Percentiles rank a stretch among this genome's conserved stretches.
Evolutionary conservation across 2,888 invertebrate species (phyloP).

Genomic region (Fragum fragum): DNA sequence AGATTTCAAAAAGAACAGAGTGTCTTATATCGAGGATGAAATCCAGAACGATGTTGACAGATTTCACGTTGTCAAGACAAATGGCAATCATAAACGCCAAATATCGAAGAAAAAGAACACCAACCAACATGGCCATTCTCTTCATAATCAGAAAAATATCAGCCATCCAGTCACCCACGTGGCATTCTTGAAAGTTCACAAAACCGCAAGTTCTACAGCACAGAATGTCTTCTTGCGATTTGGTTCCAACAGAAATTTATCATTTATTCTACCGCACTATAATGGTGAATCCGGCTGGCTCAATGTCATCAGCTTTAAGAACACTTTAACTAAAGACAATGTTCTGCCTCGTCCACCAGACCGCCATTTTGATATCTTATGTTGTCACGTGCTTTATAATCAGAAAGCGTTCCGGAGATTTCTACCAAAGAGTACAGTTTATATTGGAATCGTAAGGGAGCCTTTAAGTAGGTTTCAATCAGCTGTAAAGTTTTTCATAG

Average conservation of each 20-base stretch:
- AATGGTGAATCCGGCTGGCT: slow-evolving; percentile 55
- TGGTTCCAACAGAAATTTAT: slow-evolving; percentile 65
- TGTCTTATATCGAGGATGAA: not conserved
- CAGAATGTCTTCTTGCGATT: slow-evolving; percentile 72
- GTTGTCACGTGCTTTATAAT: slow-evolving; percentile 75
- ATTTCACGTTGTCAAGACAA: not conserved
- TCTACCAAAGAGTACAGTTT: slow-evolving; percentile 68
- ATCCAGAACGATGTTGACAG: not conserved
- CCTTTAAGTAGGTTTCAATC: slow-evolving; percentile 72
- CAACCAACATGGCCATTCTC: not conserved
- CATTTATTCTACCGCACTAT: slow-evolving; percentile 63
- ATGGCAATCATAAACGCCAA: not conserved
- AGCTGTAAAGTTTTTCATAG: slow-evolving; percentile 61
- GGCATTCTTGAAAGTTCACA: slow-evolving; percentile 74
- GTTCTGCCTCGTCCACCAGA: slow-evolving; percentile 59
- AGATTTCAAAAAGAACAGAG: not conserved
- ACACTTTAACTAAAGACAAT: slow-evolving; percentile 50
- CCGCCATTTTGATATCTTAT: slow-evolving; percentile 71
- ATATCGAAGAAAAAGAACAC: slow-evolving; percentile 2
- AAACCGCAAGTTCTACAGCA: slow-evolving; percentile 72
- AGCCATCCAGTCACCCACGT: slow-evolving; percentile 54
- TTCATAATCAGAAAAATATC: not conserved
- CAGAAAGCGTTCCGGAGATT: slow-evolving; percentile 47
- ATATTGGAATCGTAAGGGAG: slow-evolving; percentile 73
- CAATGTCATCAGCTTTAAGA: slow-evolving; percentile 66